Base-by-base conservation (phyloP, 2,797 vertebrate species). In the Gobionotothen gibberifrons region DNA sequence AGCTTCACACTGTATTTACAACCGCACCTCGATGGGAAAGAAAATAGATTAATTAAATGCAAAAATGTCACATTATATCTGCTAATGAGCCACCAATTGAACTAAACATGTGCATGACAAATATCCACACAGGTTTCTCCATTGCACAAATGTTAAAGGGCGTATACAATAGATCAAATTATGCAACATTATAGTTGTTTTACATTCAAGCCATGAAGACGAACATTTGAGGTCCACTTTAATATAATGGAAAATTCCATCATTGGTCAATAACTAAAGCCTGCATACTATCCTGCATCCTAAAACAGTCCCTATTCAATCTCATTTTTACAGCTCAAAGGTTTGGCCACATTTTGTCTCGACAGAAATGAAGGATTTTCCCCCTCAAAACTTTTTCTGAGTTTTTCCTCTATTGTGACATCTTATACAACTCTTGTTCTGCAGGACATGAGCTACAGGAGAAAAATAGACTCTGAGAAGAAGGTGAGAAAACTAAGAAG, bases 401-500 rank as follows among this genome's bases (percentile, higher is more conserved):
- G 52, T 52, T 42, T 42, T 69, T 49, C 22, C 17, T 26, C 14
- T 48, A 47, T 15, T 56, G 8, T 40, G 12, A 16, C 16, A 58
- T 11, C 44, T 60, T 2, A 36, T 36, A 16, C 52, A 62, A 17
- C 32, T 68, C 44, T 48, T 55, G 4, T 58, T 53, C 21, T 7
- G 29, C 32, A 29, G 63, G 22, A 57, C 57, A 61, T 58, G 22
- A 67, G 52, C 21, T n/a, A 22, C 44, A 29, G 39, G 2, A 52
- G 16, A 14, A 15, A 51, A 40, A 8, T 0, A 46, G 26, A 54
- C 14, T 3, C 15, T n/a, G 29, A 54, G 44, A 47, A 21, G 21
- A n/a, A 48, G 42, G 43, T 7, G 29, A 65, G 1, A 44, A 48
- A 12, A 44, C 9, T 52, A 5, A 51, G 2, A 42, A 53, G 16